These are phyloP conservation scores for Cassiopea andromeda DNA, from an alignment of 30 jellyfish, hydroid and myxozoan genomes.

Conservation along the genomic window DNA sequence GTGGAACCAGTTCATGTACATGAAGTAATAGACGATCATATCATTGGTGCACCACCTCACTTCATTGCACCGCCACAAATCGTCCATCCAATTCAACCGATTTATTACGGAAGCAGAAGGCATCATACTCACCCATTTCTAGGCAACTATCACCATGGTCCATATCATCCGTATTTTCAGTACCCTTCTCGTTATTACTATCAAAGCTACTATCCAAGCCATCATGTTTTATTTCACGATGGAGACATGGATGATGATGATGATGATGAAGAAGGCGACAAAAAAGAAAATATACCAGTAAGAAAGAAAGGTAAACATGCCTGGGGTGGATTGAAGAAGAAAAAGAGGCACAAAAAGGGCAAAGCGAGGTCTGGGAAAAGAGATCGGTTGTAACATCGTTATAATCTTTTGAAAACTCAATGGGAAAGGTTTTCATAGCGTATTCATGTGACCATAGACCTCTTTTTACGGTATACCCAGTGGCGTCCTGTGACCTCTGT, in stretches of 20 bases:
- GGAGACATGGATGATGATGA: constrained; percentile 6
- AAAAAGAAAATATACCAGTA: neutral
- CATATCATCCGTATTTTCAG: neutral
- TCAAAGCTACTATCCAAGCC: neutral
- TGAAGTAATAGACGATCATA: constrained; percentile 23
- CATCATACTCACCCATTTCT: constrained; percentile 24
- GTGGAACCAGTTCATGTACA: neutral
- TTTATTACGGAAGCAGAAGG: constrained; percentile 45
- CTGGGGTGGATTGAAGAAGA: neutral
- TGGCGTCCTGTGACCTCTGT: no score
- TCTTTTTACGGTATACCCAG: no score
- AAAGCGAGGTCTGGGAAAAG: neutral
- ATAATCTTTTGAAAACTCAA: no score
- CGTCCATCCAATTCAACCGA: constrained; percentile 59
- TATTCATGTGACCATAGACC: no score
- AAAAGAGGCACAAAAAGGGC: neutral
- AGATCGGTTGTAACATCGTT: neutral
- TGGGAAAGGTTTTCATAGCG: no score
- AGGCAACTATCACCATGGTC: constrained; percentile 11
- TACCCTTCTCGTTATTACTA: neutral
- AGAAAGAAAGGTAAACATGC: neutral
- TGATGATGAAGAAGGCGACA: constrained; percentile 20
- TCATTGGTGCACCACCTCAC: constrained; percentile 35
- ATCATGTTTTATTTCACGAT: neutral
- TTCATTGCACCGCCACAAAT: constrained; percentile 40